Conservation (phyloP, 2,888 invertebrate species). For the Caenorhabditis panamensis region DNA sequence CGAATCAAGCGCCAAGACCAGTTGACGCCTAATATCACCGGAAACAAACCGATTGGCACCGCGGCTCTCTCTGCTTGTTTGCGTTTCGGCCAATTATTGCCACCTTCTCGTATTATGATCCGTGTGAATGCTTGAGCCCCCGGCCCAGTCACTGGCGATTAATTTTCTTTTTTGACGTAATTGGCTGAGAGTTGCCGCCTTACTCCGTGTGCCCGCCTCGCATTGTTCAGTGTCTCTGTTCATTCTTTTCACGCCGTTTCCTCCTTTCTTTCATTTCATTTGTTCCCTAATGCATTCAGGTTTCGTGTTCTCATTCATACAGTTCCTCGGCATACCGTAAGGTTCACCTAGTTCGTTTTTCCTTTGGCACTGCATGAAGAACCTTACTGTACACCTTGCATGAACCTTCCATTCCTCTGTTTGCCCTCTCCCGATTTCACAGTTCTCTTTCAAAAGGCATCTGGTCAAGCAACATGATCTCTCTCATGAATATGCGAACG, state of each 20-base stretch:
- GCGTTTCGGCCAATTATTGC: slow-evolving; percentile 60
- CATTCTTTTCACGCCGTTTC: too few species aligned
- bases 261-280: too few species aligned
- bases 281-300: neutral
- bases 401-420: neutral
- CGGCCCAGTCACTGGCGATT: slow-evolving; percentile 17
- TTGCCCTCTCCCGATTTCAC: slow-evolving; percentile 15
- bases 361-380: too few species aligned
- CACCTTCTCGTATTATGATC: slow-evolving; percentile 51
- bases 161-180: slow-evolving; percentile 49
- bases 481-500: slow-evolving; percentile 40
- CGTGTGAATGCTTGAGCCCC: slow-evolving; percentile 27
- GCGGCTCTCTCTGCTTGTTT: slow-evolving; percentile 28
- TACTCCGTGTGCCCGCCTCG: too few species aligned
- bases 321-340: too few species aligned
- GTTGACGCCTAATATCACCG: slow-evolving; percentile 59
- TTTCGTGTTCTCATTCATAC: too few species aligned
- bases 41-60: slow-evolving; percentile 58
- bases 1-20: slow-evolving; percentile 42
- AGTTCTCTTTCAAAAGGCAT: slow-evolving; percentile 11
- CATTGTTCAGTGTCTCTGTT: too few species aligned
- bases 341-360: too few species aligned
- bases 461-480: neutral
- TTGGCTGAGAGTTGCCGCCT: slow-evolving; percentile 10
- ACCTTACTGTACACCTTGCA: too few species aligned